Conservation (phyloP, 2,113 vertebrate species). For the Datnioides undecimradiatus region DNA sequence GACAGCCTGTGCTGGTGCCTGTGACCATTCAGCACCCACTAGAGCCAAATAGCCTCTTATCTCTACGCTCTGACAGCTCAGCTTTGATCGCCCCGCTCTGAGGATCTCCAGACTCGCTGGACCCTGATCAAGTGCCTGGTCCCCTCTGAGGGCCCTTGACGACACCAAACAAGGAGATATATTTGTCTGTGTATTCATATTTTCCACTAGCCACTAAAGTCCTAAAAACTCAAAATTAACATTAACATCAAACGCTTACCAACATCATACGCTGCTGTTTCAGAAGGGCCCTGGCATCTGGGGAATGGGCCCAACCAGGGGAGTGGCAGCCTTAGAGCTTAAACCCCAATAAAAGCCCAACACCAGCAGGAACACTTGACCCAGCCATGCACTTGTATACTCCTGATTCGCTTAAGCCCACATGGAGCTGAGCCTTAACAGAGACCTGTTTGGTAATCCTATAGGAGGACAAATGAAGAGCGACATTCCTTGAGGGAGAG, state of each 20-base stretch:
- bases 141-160: background rate
- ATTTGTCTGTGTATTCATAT: no score
- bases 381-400: constrained; percentile 59
- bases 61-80: constrained; percentile 82
- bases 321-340: constrained; percentile 67
- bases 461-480: constrained; percentile 71
- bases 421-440: constrained; percentile 61
- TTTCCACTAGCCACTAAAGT: no score
- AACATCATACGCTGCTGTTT: constrained; percentile 13
- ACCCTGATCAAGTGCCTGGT: background rate
- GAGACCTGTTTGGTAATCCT: constrained; percentile 69
- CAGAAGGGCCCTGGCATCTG: constrained; percentile 64
- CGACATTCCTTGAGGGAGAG: constrained; percentile 69
- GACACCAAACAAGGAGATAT: background rate
- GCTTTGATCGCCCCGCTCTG: constrained; percentile 80
- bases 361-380: constrained; percentile 73
- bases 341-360: constrained; percentile 71
- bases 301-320: constrained; percentile 66
- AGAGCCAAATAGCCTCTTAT: constrained; percentile 88
- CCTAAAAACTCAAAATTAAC: background rate
- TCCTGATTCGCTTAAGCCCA: constrained; percentile 67
- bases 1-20: constrained; percentile 37
- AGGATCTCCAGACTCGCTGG: constrained; percentile 78
- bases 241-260: background rate
- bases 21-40: constrained; percentile 76